Percentiles rank a stretch among this genome's conserved stretches.
Evolutionary conservation across 1,140 invertebrate genomes (phyloP).

Genomic region (Musca vetustissima): DNA sequence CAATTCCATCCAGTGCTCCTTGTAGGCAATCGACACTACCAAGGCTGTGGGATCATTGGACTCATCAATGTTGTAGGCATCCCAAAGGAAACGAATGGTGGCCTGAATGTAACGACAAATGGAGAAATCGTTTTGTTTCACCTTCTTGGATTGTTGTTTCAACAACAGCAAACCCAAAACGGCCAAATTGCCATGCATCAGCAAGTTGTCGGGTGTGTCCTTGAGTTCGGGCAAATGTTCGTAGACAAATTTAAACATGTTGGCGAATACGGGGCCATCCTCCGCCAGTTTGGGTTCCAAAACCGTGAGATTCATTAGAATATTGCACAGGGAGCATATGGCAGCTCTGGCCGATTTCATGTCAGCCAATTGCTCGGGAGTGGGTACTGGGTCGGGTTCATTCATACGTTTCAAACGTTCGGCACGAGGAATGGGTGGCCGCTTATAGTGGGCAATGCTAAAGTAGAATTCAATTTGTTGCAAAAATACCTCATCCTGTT

Average conservation of each 20-base stretch:
- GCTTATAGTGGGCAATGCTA: slow-evolving; percentile 83
- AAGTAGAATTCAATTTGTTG: slow-evolving; percentile 82
- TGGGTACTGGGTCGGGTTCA: slow-evolving; percentile 73
- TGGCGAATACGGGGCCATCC: slow-evolving; percentile 73
- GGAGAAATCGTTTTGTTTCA: slow-evolving; percentile 84
- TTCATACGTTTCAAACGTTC: slow-evolving; percentile 73
- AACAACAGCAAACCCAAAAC: slow-evolving; percentile 80
- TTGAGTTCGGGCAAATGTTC: slow-evolving; percentile 83
- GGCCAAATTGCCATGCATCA: slow-evolving; percentile 80
- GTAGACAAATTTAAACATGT: slow-evolving; percentile 82
- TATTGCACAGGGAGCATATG: slow-evolving; percentile 85
- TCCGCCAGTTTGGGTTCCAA: slow-evolving; percentile 81
- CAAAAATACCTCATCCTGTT: slow-evolving; percentile 77
- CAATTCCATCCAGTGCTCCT: slow-evolving; percentile 83
- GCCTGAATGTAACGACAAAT: slow-evolving; percentile 85
- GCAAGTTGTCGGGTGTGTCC: slow-evolving; percentile 79
- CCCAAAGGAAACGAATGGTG: slow-evolving; percentile 88
- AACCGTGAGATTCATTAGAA: slow-evolving; percentile 90
- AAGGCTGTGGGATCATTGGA: slow-evolving; percentile 77
- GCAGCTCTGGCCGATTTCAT: slow-evolving; percentile 80
- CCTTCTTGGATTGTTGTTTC: slow-evolving; percentile 78
- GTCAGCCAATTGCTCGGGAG: slow-evolving; percentile 71
- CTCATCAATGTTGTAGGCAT: slow-evolving; percentile 87
- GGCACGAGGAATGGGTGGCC: slow-evolving; percentile 74
- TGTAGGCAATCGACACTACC: slow-evolving; percentile 82